Evolutionary conservation across 64 coral and sea anemone genomes (phyloP).

Genomic region (Trachythela sp.): DNA sequence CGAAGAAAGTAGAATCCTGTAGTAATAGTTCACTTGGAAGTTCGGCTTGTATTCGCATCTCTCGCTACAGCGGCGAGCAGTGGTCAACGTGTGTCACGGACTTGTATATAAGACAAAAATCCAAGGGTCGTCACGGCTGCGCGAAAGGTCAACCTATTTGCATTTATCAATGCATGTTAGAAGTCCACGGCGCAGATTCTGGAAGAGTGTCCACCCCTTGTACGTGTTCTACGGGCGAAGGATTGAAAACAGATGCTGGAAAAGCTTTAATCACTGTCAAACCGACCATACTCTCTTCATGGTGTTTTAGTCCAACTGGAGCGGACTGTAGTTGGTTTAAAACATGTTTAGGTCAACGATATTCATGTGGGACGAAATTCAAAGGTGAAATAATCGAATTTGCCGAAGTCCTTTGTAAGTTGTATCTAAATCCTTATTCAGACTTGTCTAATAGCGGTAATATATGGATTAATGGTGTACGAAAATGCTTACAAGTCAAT

Average conservation of each 20-base stretch:
- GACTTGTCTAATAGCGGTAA: constrained; percentile 1
- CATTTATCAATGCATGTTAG: constrained; percentile 56
- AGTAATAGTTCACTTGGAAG: not conserved
- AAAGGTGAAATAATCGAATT: constrained; percentile 46
- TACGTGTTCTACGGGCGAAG: constrained; percentile 21
- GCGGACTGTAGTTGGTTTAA: constrained; percentile 60
- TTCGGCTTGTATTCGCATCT: not conserved
- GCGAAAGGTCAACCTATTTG: not conserved
- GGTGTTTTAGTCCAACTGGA: constrained; percentile 50
- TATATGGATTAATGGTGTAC: constrained; percentile 54
- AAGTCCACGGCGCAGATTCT: not conserved
- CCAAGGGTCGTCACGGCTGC: constrained; percentile 24
- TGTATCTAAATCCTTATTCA: constrained; percentile 28
- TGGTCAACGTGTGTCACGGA: constrained; percentile 60
- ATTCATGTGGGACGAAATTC: constrained; percentile 31
- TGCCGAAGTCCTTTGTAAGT: constrained; percentile 56
- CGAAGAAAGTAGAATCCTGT: not conserved
- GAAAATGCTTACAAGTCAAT: constrained; percentile 64
- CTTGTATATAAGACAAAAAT: constrained; percentile 59
- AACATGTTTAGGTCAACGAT: constrained; percentile 54
- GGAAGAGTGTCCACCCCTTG: constrained; percentile 37
- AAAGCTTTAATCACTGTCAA: not conserved
- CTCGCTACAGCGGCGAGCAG: constrained; percentile 23
- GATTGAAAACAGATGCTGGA: too few relatives aligned
- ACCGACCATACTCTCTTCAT: not conserved